Base-by-base conservation (phyloP, 1,140 invertebrate genomes). In the Saccostrea echinata region DNA sequence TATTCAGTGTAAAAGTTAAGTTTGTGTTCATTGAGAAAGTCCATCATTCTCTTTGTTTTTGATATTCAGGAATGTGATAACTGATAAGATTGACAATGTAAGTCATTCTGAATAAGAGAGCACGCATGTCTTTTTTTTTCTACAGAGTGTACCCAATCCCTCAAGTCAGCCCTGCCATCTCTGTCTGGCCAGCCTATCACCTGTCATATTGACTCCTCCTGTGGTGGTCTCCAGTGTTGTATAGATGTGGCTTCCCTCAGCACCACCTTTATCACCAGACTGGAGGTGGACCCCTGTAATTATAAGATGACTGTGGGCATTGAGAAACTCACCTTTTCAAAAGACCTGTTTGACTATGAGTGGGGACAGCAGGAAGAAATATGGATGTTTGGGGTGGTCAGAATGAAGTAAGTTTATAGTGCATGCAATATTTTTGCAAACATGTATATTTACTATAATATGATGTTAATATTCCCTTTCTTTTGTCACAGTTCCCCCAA, bases 361-460 rank as follows among this genome's bases (percentile, higher is more conserved):
- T 87, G 86, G 86, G 86, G 86, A 82, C 24, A 55, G 33, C 52
- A 53, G 30, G 51, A 82, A 18, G 76, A 86, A 61, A 61, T 82
- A 9, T 86, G 86, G 86, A 30, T 86, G 71, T 86, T 86, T 86
- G 86, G 86, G 53, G 52, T 86, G 0, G 76, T 86, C 21, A 57
- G 76, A 86, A 86, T 86, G 53, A 86, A 43, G 86, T 86, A 82
- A 55, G 86, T 86, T n/a, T 33, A 43, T 3, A 43, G 43, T 43
- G 43, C 9, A 43, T 43, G 43, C 43, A 43, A n/a, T 43, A 6
- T 1, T 43, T 6, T 43, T 43, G 1, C 43, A 6, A 9, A 43
- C 6, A n/a, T n/a, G n/a, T n/a, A n/a, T n/a, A n/a, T n/a, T n/a
- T n/a, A n/a, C n/a, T n/a, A n/a, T n/a, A n/a, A n/a, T n/a, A n/a